Conservation (phyloP, 2,113 vertebrate species). For the Asarcornis scutulata region DNA sequence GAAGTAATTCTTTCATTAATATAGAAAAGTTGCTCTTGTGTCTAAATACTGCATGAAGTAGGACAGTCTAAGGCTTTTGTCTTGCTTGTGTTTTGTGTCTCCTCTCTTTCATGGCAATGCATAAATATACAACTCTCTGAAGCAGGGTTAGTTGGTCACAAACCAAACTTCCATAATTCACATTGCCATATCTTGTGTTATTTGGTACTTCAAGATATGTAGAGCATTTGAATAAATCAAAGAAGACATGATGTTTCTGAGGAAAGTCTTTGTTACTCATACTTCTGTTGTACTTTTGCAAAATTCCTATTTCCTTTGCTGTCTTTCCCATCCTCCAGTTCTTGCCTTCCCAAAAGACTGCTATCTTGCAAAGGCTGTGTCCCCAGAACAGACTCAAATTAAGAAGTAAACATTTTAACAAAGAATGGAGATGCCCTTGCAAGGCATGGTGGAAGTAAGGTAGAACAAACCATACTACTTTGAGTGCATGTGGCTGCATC, state of each 20-base stretch:
- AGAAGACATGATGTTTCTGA: background rate
- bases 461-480: background rate
- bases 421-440: background rate
- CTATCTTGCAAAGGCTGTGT: background rate
- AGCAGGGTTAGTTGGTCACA: background rate
- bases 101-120: background rate
- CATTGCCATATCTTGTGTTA: background rate
- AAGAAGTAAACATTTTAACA: background rate
- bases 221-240: background rate
- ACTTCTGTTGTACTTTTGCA: background rate
- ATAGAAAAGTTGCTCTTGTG: background rate
- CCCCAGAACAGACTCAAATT: background rate
- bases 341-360: background rate
- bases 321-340: background rate
- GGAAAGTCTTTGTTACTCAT: background rate
- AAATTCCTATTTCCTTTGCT: background rate
- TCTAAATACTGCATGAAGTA: background rate
- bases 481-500: background rate
- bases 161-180: background rate
- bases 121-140: background rate
- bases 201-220: background rate
- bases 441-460: background rate
- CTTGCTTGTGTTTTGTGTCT: background rate
- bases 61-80: conserved; percentile 5
- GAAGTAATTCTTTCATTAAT: conserved; percentile 21